Evolutionary conservation across 2,797 vertebrate genomes (phyloP), one percentile per base, ranked within the genome.

Genomic region (Anabacerthia variegaticeps): DNA sequence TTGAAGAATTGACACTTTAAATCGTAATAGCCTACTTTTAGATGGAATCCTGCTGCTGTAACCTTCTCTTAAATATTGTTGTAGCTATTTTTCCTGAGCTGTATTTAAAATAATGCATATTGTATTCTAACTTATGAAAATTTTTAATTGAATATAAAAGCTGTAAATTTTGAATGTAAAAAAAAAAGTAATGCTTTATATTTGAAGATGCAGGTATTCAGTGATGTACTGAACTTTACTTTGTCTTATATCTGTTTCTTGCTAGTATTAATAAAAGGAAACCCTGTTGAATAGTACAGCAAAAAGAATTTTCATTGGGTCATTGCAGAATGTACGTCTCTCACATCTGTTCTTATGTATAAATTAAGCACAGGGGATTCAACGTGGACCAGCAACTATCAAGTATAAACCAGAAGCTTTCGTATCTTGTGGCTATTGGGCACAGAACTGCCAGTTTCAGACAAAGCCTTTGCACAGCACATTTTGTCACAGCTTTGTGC

Each of bases 31-130:
- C 85, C 80, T 96, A 79, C 97, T 98, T 97, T 97, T 97, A 97
- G 95, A 94, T 82, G 91, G 91, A 97, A 92, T 95, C 79, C 67
- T 97, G 91, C 96, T 97, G 95, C 94, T 97, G 95, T 72, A 89
- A 91, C 78, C 55, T 71, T 96, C 92, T 96, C 97, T 93, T 85
- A 95, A 96, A 96, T 95, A 94, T 65, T 95, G 71, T 85, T 93
- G 95, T 93, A 97, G 89, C 93, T 98, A 94, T 97, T 97, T 96
- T 98, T 98, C 94, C 89, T 95, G 90, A 92, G 75, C 82, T 94
- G 61, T 88, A 92, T 96, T 97, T 97, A 95, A 97, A 96, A 93
- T 92, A 86, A 93, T 89, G 43, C 51, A 22, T 58, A 80, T 48
- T 85, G 85, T 96, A 94, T 93, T 97, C 75, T 97, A 97, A 94